Evolutionary conservation across 2,888 invertebrate genomes (phyloP).

Genomic region (Dorcus hopei): DNA sequence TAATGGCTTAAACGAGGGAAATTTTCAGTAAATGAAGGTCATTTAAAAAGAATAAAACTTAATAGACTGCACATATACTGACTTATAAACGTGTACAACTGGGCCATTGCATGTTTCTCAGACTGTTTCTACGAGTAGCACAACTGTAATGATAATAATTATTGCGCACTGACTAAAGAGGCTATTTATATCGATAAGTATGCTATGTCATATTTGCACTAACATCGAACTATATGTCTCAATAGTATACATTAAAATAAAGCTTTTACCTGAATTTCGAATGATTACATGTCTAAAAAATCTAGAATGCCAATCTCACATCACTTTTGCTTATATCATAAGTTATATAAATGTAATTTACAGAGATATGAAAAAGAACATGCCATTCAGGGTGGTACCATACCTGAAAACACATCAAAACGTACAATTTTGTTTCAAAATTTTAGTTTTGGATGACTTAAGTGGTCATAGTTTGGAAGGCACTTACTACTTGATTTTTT

Average conservation of each 20-base stretch:
- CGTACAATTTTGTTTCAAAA: conserved; percentile 45
- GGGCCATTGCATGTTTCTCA: conserved; percentile 42
- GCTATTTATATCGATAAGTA: conserved; percentile 38
- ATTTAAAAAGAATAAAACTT: conserved; percentile 32
- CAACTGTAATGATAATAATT: conserved; percentile 46
- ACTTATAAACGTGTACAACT: conserved; percentile 43
- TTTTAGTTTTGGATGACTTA: conserved; percentile 44
- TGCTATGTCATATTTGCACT: conserved; percentile 49
- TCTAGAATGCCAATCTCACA: conserved; percentile 45
- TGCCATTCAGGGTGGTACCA: conserved; percentile 79
- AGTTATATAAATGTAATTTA: conserved; percentile 40
- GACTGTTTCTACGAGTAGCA: conserved; percentile 48
- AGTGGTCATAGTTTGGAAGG: conserved; percentile 73
- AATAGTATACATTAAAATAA: conserved; percentile 48
- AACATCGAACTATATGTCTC: conserved; percentile 49
- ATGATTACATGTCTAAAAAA: conserved; percentile 39
- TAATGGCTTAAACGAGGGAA: conserved; percentile 31
- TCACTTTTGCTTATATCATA: conserved; percentile 43
- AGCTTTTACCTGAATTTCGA: conserved; percentile 49
- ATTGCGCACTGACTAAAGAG: conserved; percentile 49
- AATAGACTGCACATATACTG: conserved; percentile 41
- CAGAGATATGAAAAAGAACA: conserved; percentile 52
- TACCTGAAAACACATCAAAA: conserved; percentile 50
- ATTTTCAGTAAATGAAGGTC: conserved; percentile 15
- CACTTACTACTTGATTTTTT: conserved; percentile 75